Conservation (phyloP, 2,797 vertebrate species). For the Dromococcyx pavoninus region DNA sequence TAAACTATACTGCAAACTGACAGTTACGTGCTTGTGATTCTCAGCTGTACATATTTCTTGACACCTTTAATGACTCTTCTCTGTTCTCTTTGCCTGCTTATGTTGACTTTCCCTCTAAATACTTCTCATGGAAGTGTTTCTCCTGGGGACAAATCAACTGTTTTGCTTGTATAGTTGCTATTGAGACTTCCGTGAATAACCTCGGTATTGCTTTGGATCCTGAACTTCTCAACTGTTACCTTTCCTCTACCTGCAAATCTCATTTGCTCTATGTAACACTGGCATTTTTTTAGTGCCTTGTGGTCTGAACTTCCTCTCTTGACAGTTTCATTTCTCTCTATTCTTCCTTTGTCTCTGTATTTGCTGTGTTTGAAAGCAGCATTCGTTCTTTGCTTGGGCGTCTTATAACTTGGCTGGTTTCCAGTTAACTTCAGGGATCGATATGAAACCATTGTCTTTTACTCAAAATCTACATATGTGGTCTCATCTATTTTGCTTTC, state of each 20-base stretch:
- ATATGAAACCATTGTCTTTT: background rate
- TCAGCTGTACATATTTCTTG: background rate
- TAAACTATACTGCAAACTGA: background rate
- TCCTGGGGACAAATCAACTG: constrained; percentile 36
- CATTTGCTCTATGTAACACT: background rate
- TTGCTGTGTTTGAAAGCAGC: background rate
- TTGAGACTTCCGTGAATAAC: constrained; percentile 8
- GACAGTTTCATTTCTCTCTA: background rate
- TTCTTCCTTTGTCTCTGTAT: background rate
- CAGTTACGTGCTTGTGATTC: constrained; percentile 12
- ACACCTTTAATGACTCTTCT: constrained; percentile 57
- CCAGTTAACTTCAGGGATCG: background rate
- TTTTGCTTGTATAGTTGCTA: background rate
- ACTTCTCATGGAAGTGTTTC: background rate
- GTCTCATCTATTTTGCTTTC: background rate
- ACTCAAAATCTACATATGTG: background rate
- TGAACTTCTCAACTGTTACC: background rate
- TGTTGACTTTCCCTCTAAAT: constrained; percentile 20
- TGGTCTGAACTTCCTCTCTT: background rate
- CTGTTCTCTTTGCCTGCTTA: background rate
- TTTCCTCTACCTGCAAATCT: background rate
- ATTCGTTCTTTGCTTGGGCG: background rate
- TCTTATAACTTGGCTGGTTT: background rate
- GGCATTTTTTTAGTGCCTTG: background rate
- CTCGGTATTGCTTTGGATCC: background rate